Base-by-base conservation (phyloP, 2,888 invertebrate species). In the Uloborus plumipes region DNA sequence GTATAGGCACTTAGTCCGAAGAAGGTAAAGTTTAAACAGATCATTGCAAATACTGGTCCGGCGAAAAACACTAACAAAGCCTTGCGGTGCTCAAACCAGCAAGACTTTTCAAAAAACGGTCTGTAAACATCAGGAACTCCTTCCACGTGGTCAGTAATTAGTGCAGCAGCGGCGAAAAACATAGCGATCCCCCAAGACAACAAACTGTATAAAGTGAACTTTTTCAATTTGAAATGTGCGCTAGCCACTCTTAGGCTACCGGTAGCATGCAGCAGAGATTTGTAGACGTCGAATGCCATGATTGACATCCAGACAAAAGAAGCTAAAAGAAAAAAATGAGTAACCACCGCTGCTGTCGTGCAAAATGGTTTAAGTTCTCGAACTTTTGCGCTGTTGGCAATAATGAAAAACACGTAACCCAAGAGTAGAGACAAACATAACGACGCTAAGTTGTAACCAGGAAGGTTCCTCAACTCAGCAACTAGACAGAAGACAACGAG, bases 31-130 rank as follows among this genome's bases (percentile, higher is more conserved):
- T 91, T 91, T 58, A 89, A 84, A 16, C 88, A 78, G 87, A 90
- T 88, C 53, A 90, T 88, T 62, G 88, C 85, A 22, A 88, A 88
- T 47, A 91, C 86, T 1, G 91, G 91, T 4, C 89, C 88, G 1
- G 89, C 91, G 85, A 91, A 91, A 87, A 90, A 91, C 4, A 90
- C 85, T 14, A 91, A 87, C 20, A 91, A 88, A 0, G 91, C 89
- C 75, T 88, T 87, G 7, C 89, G 88, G 64, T 89, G 89, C 9
- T 89, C 89, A 86, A 91, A 90, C 91, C 91, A 91, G 85, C 91
- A 91, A 20, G 84, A 39, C 9, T 59, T 51, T 26, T 88, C 86
- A 18, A 86, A 85, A 70, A 87, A 87, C 0, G 91, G 91, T 66
- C 88, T 88, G 80, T 88, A 89, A 0, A 70, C 66, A 9, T 78